phyloP scores from a whole-genome alignment of 2,888 invertebrate species.

The Pandemis cinnamomeana region DNA sequence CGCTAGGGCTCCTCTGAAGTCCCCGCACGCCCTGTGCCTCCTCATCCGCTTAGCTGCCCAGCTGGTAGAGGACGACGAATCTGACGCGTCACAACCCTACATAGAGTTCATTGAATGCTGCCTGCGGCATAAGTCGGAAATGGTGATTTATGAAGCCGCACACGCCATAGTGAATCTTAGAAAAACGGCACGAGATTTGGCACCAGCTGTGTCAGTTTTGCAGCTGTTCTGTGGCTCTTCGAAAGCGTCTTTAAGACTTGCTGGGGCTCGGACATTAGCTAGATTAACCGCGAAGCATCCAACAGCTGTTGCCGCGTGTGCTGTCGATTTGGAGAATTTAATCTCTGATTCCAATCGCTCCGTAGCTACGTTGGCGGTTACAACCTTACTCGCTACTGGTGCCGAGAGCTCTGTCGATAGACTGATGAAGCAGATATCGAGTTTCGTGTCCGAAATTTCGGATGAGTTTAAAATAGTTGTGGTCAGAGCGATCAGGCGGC shows the following conservation, averaged over 20 bases:
- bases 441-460: constrained; percentile 99
- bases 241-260: constrained; percentile 97
- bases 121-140: constrained; percentile 98
- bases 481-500: constrained; percentile 94
- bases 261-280: constrained; percentile 98
- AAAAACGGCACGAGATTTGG: constrained; percentile 93
- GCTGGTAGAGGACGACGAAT: constrained; percentile 94
- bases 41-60: constrained; percentile 97
- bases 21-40: constrained; percentile 98
- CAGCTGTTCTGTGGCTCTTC: constrained; percentile 99
- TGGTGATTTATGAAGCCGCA: constrained; percentile 99
- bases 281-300: constrained; percentile 98
- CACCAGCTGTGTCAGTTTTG: constrained; percentile 97
- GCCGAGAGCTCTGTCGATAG: constrained; percentile 99
- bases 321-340: constrained; percentile 98
- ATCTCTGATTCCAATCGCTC: constrained; percentile 99
- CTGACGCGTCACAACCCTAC: constrained; percentile 88
- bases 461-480: constrained; percentile 99
- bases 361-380: constrained; percentile 99
- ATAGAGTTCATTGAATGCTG: constrained; percentile 97
- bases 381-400: constrained; percentile 98
- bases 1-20: constrained; percentile 92
- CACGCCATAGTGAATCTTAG: constrained; percentile 97
- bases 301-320: constrained; percentile 98
- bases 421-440: constrained; percentile 99